A percentile compares a stretch with the other conserved stretches of the same genome.
Evolutionary conservation across 2,113 vertebrate species (phyloP).

Genomic region (Erpornis zantholeuca): DNA sequence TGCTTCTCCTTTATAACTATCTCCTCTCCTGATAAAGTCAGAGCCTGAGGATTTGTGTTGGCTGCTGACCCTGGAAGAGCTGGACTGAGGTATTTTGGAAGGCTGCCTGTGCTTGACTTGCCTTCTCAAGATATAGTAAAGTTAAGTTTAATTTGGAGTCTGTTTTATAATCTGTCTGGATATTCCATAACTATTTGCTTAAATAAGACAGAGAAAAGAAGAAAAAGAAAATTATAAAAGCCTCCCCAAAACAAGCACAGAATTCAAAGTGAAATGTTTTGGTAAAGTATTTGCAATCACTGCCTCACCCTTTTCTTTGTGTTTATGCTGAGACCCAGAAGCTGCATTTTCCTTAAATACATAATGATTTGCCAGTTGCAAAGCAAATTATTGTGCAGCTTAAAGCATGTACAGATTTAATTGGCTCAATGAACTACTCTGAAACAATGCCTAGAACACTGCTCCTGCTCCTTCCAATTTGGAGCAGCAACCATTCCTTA

Average conservation of each 20-base stretch:
- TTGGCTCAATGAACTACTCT: not conserved
- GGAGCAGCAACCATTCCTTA: fast-evolving
- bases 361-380: not conserved
- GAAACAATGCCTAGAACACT: not conserved
- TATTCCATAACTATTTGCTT: not conserved
- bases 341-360: not conserved
- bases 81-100: not conserved
- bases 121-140: not conserved
- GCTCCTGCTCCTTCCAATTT: not conserved
- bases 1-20: not conserved
- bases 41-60: fast-evolving
- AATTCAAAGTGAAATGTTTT: not conserved
- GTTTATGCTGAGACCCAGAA: not conserved
- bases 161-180: not conserved
- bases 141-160: not conserved
- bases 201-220: not conserved
- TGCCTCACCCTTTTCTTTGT: not conserved
- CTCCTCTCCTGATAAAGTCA: not conserved
- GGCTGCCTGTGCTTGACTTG: not conserved
- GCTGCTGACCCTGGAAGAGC: not conserved
- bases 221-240: not conserved
- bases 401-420: not conserved
- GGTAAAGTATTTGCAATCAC: not conserved
- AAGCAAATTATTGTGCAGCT: not conserved
- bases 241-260: not conserved